phyloP scores from a whole-genome alignment of 2,797 vertebrate genomes.

The Melanotaenia nigrans region DNA sequence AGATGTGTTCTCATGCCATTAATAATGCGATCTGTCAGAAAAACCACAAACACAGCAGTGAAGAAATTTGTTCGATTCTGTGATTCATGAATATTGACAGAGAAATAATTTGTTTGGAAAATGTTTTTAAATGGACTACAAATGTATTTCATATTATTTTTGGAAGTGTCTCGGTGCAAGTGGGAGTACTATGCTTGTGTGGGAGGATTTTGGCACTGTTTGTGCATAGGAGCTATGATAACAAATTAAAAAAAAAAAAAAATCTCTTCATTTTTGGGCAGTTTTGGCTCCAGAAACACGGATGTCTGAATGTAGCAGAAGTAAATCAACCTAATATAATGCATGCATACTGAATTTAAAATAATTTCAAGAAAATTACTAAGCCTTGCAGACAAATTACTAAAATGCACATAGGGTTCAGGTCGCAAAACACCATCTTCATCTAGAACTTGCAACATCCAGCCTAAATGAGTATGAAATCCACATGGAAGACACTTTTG shows the following conservation, averaged over 20 bases:
- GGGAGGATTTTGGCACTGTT: background rate
- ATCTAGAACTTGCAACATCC: constrained; percentile 68
- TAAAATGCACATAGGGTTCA: constrained; percentile 48
- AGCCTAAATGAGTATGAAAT: constrained; percentile 70
- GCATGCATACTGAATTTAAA: constrained; percentile 29
- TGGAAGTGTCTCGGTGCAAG: constrained; percentile 32
- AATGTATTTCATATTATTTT: constrained; percentile 49
- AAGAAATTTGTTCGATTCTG: constrained; percentile 48
- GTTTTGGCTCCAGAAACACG: constrained; percentile 30
- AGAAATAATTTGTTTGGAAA: constrained; percentile 47
- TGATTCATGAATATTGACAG: constrained; percentile 47
- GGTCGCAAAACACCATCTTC: constrained; percentile 61
- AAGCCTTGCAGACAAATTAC: constrained; percentile 62
- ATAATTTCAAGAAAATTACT: constrained; percentile 47
- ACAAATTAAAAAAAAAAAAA: too few relatives aligned
- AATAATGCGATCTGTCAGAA: constrained; percentile 64
- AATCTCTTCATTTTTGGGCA: background rate
- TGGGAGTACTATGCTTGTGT: constrained; percentile 3
- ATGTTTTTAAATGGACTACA: constrained; percentile 38
- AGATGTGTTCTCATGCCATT: constrained; percentile 67
- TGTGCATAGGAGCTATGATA: constrained; percentile 17
- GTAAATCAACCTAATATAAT: constrained; percentile 36
- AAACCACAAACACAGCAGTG: constrained; percentile 31
- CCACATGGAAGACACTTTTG: constrained; percentile 70
- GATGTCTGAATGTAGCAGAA: constrained; percentile 25